Base-by-base conservation (phyloP, 1,140 invertebrate genomes). In the Caerostris extrusa region DNA sequence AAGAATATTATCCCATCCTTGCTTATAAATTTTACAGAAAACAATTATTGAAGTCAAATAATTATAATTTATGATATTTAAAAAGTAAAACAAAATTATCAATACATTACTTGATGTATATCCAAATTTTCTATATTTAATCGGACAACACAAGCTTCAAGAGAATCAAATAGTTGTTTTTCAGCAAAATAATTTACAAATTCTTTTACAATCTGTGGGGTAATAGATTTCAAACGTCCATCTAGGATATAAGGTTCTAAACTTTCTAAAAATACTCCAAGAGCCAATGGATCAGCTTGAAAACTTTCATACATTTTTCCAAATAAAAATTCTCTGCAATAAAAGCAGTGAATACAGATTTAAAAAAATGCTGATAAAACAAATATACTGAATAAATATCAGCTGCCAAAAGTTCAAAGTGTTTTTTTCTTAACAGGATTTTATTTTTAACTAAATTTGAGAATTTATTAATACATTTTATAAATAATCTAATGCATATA, bases 101-200 rank as follows among this genome's bases (percentile, higher is more conserved):
- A 8, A n/a, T 87, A 10, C 34, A 34, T 34, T 34, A 97, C 97
- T 96, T 99, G 98, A 96, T 99, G 98, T 81, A 99, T 97, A 96
- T 99, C 98, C 56, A 99, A 96, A 95, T 97, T 98, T 90, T 97
- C 97, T 85, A 99, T 97, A 93, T 98, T 97, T 57, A 99, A 96
- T 95, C 98, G 97, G 7, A 98, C 97, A 64, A 99, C 97, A 94
- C 98, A 97, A 6, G 97, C 97, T 95, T 99, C 98, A 14, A 99
- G 96, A 82, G 97, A 97, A 95, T 97, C 96, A 90, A 97, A 95
- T 95, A 96, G 96, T 91, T 95, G 95, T 77, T 95, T 95, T n/a
- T 95, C 95, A 83, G 97, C 95, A 94, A 96, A 97, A 95, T 97
- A 96, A 67, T 96, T 95, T 3, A 97, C 96, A 95, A 97, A 97